Percentiles rank a stretch among this genome's conserved stretches.
Conservation (phyloP, 1,140 invertebrate species). For the Solen grandis region DNA sequence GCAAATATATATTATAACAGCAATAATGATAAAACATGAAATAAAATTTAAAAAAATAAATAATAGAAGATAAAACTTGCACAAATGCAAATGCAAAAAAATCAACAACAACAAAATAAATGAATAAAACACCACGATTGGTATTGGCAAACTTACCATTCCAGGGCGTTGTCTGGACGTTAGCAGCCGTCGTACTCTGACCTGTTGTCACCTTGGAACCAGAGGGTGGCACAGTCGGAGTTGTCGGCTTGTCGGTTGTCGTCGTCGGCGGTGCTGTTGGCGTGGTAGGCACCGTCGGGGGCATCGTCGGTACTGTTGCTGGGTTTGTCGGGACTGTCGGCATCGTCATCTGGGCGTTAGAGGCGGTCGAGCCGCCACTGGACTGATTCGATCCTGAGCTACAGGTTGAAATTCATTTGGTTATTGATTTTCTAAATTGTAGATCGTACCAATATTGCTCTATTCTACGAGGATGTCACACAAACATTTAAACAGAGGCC, state of each 20-base stretch:
- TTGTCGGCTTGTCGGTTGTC: constrained; percentile 13
- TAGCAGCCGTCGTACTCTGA: neutral
- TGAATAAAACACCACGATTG: no score
- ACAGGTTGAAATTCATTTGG: neutral
- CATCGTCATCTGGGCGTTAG: constrained; percentile 22
- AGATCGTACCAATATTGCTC: no score
- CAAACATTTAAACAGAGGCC: no score
- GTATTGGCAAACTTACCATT: constrained; percentile 2
- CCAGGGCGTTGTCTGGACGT: constrained; percentile 23
- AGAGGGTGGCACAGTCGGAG: neutral
- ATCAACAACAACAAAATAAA: no score
- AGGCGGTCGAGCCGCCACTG: constrained; percentile 6
- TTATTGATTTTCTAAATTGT: no score
- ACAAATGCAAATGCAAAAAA: no score
- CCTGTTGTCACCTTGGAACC: neutral
- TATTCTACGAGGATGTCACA: no score
- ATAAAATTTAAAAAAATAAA: no score
- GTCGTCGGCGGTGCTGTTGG: constrained; percentile 2
- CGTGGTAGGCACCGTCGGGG: neutral
- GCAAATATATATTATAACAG: no score
- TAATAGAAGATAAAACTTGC: no score
- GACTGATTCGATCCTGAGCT: neutral
- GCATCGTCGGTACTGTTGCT: constrained; percentile 2
- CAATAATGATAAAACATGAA: no score
- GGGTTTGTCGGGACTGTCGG: constrained; percentile 8